phyloP scores from a whole-genome alignment of 2,888 invertebrate genomes.

The Gari tellinella region DNA sequence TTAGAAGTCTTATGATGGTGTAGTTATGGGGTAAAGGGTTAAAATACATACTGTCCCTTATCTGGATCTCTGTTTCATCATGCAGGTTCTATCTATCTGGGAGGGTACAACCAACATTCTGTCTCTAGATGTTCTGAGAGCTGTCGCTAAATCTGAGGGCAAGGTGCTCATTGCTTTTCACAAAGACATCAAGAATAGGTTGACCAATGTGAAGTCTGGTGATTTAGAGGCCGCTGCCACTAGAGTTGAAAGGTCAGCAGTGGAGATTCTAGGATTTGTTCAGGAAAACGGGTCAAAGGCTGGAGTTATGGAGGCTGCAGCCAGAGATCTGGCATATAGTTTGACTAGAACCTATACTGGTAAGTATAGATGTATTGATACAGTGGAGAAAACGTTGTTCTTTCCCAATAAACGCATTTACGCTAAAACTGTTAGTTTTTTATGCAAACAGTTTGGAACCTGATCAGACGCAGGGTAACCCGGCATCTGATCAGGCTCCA shows the following conservation, averaged over 20 bases:
- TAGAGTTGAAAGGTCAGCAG: slow-evolving; percentile 64
- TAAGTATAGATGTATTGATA: no score
- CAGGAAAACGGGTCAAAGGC: slow-evolving; percentile 26
- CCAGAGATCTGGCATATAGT: slow-evolving; percentile 85
- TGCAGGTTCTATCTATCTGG: slow-evolving; percentile 87
- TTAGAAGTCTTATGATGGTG: no score
- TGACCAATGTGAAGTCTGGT: slow-evolving; percentile 54
- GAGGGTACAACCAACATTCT: slow-evolving; percentile 87
- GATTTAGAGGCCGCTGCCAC: slow-evolving; percentile 59
- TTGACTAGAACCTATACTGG: slow-evolving; percentile 84
- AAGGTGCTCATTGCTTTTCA: slow-evolving; percentile 82
- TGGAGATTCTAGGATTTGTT: slow-evolving; percentile 45
- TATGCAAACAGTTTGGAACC: no score
- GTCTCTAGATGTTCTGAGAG: slow-evolving; percentile 86
- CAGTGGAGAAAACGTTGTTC: no score
- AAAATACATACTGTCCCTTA: no score
- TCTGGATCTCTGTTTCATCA: no score
- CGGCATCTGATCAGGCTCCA: no score
- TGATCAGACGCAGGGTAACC: not conserved
- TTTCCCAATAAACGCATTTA: no score
- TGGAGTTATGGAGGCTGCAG: slow-evolving; percentile 82
- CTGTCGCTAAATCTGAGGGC: slow-evolving; percentile 85
- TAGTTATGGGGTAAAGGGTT: no score
- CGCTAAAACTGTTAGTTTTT: no score
- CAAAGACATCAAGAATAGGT: slow-evolving; percentile 73